Conservation (phyloP, 1,140 invertebrate genomes). For the Brachionus rotundiformis region DNA sequence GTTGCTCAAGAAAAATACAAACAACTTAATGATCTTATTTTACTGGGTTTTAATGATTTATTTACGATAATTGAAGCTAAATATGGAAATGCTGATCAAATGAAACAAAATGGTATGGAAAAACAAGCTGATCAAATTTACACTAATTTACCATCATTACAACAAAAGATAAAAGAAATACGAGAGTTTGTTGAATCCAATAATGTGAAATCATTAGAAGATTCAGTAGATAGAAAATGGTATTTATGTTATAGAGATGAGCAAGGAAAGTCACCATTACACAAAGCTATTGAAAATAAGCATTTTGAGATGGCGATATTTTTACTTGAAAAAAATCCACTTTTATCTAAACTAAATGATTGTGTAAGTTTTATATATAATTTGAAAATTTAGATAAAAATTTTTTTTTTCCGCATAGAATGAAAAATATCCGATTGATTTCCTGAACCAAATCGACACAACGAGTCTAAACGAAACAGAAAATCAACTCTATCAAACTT, state of each 20-base stretch:
- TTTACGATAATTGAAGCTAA: background rate
- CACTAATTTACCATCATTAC: background rate
- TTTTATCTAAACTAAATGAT: slow-evolving; percentile 45
- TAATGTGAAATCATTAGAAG: slow-evolving; percentile 7
- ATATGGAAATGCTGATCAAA: slow-evolving; percentile 28
- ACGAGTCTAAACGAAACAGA: background rate
- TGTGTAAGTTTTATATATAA: slow-evolving; percentile 26
- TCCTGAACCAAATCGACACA: background rate
- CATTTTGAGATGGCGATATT: background rate
- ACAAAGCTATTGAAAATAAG: slow-evolving; percentile 43
- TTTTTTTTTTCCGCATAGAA: background rate
- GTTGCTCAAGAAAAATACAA: slow-evolving; percentile 33
- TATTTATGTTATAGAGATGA: slow-evolving; percentile 18
- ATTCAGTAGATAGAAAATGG: slow-evolving; percentile 16
- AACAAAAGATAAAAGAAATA: slow-evolving; percentile 38
- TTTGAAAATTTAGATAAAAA: background rate
- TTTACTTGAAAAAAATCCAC: slow-evolving; percentile 25
- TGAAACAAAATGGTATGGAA: slow-evolving; percentile 24
- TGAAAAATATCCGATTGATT: slow-evolving; percentile 40
- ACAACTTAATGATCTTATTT: background rate
- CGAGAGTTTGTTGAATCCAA: background rate
- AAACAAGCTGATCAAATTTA: slow-evolving; percentile 48
- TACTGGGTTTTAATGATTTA: slow-evolving; percentile 12
- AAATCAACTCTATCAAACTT: background rate
- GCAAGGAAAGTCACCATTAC: slow-evolving; percentile 9